A percentile compares a stretch with the other conserved stretches of the same genome.
phyloP scores from a whole-genome alignment of 2,888 invertebrate genomes.

The Apocheima hispidaria region DNA sequence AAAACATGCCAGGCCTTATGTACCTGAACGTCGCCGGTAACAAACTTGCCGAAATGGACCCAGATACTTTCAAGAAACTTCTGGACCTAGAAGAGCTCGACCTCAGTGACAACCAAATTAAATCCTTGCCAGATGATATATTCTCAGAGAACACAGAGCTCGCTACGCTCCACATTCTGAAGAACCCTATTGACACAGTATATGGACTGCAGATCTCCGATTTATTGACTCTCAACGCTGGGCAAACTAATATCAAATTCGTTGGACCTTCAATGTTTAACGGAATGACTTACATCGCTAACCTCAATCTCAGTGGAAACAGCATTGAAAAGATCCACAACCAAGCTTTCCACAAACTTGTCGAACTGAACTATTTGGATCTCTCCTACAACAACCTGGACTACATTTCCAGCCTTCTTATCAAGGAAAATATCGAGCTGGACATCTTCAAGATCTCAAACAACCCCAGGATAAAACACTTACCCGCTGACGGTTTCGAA shows the following conservation, averaged over 20 bases:
- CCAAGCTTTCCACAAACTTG: constrained; percentile 89
- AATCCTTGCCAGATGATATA: constrained; percentile 86
- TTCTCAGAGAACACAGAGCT: constrained; percentile 89
- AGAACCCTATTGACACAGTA: constrained; percentile 88
- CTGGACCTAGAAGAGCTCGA: constrained; percentile 90
- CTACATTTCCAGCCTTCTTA: constrained; percentile 88
- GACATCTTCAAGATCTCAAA: constrained; percentile 90
- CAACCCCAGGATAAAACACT: constrained; percentile 88
- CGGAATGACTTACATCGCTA: constrained; percentile 87
- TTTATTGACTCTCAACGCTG: constrained; percentile 89
- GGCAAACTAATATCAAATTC: constrained; percentile 88
- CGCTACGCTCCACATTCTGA: constrained; percentile 89
- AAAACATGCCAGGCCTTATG: constrained; percentile 87
- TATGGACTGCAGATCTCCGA: constrained; percentile 87
- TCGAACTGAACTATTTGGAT: constrained; percentile 89
- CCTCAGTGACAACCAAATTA: constrained; percentile 89
- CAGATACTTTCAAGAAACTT: constrained; percentile 87
- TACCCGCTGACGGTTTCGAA: constrained; percentile 89
- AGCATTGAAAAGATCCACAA: constrained; percentile 89
- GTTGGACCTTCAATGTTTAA: constrained; percentile 89
- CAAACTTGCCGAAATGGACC: constrained; percentile 86
- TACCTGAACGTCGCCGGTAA: constrained; percentile 90
- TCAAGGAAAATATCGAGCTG: constrained; percentile 89
- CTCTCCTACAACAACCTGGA: constrained; percentile 90
- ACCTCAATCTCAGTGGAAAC: constrained; percentile 90